Evolutionary conservation across 1,140 invertebrate genomes (phyloP).

Genomic region (Drosophila lacertosa): DNA sequence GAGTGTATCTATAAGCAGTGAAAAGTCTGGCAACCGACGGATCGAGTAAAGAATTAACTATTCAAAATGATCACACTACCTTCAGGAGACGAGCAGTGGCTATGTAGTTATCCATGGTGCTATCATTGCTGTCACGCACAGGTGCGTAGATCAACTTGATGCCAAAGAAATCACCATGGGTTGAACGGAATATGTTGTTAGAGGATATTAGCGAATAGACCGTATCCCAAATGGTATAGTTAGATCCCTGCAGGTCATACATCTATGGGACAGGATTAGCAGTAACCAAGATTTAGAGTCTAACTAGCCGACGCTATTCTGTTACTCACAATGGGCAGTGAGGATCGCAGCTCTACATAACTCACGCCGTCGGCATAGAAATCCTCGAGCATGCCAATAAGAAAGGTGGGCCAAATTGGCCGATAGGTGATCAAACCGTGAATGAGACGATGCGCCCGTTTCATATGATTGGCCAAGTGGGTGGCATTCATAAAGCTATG

Average conservation of each 20-base stretch:
- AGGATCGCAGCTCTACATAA: conserved; percentile 89
- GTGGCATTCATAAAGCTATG: conserved; percentile 86
- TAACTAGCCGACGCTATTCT: background rate
- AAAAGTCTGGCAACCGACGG: no score
- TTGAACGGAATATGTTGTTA: conserved; percentile 85
- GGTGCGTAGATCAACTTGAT: conserved; percentile 90
- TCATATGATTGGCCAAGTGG: conserved; percentile 88
- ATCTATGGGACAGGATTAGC: conserved; percentile 66
- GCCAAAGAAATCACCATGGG: conserved; percentile 88
- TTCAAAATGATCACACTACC: conserved; percentile 43
- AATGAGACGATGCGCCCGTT: conserved; percentile 87
- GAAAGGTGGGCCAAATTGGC: conserved; percentile 89
- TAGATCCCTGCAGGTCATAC: conserved; percentile 87
- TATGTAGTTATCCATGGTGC: conserved; percentile 84
- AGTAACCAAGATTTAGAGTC: background rate
- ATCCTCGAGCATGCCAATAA: conserved; percentile 88
- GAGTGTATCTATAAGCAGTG: no score
- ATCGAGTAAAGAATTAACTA: no score
- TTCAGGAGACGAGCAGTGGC: conserved; percentile 54
- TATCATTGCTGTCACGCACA: conserved; percentile 76
- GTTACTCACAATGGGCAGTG: conserved; percentile 83
- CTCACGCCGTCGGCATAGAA: conserved; percentile 90
- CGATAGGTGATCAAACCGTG: conserved; percentile 87
- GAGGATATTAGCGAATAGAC: conserved; percentile 86
- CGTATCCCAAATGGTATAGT: conserved; percentile 85